Evolutionary conservation across 2,113 vertebrate species (phyloP), one percentile per base, ranked within the genome.

Genomic region (Corydoras maculifer): DNA sequence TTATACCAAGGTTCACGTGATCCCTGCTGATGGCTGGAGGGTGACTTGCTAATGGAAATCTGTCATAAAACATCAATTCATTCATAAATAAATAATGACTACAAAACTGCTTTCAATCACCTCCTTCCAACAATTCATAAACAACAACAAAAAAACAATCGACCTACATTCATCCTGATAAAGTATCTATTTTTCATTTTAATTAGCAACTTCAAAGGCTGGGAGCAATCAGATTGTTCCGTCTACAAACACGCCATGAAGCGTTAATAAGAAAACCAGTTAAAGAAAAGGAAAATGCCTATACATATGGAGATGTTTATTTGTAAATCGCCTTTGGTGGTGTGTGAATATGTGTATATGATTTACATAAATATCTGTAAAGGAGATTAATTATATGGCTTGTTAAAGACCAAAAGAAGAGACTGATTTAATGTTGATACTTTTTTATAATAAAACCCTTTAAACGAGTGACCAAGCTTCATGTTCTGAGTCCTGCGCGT

Each of bases 361-460:
- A 69, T 66, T 68, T 78, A 78, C 35, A 57, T 77, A 8, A 18
- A 12, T 53, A 14, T 53, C 9, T 12, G 51, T 12, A 12, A 53
- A 53, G 13, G 11, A 53, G 51, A 12, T 10, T 53, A 53, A 53
- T 57, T 14, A n/a, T 14, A 57, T 58, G 25, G 8, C 1, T 5
- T 69, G 15, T 49, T 64, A 25, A 68, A 43, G 18, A 29, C 59
- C 49, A 4, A 64, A 8, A 12, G n/a, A 62, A 62, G 35, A 58
- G 1, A 8, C 43, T 9, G 10, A 32, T 30, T 13, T 35, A 13
- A 43, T 53, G n/a, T 66, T 35, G 43, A 72, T 57, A 29, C 48
- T 55, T 12, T 29, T 69, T 75, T n/a, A 58, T 73, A 73, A 73
- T 73, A 73, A 73, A 73, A 5, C 2, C 25, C 9, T 25, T 54